These are phyloP conservation scores for Leptonema lineaticorne DNA, from an alignment of 1,140 invertebrate genomes.

Conservation along the genomic window DNA sequence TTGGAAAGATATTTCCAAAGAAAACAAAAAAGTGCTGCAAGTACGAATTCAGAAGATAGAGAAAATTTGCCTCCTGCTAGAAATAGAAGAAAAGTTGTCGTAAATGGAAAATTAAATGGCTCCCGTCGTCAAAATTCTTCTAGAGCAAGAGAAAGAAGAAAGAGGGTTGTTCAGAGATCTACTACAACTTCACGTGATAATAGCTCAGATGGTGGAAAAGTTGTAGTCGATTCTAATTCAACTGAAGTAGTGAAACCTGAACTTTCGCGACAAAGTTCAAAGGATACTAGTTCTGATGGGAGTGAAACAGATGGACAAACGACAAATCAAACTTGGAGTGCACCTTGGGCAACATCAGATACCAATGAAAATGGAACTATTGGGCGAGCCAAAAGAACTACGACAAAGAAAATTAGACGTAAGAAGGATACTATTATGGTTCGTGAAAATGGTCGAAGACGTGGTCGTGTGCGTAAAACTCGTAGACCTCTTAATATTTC, in stretches of 20 bases:
- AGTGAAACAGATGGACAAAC: constrained; percentile 41
- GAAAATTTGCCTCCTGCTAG: constrained; percentile 39
- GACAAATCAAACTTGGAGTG: constrained; percentile 52
- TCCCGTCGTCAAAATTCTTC: constrained; percentile 8
- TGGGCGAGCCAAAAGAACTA: constrained; percentile 27
- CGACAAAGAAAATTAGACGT: constrained; percentile 31
- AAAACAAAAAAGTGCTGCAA: constrained; percentile 64
- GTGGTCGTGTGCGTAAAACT: constrained; percentile 48
- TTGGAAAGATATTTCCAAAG: constrained; percentile 94
- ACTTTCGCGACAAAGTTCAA: constrained; percentile 35
- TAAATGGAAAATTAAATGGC: constrained; percentile 38
- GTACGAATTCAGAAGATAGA: constrained; percentile 38
- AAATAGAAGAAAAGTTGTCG: constrained; percentile 31
- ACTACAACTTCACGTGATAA: constrained; percentile 14
- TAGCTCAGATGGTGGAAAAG: constrained; percentile 27
- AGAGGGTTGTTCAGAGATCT: constrained; percentile 30
- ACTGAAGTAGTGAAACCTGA: constrained; percentile 27
- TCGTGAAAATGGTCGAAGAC: constrained; percentile 47
- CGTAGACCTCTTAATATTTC: constrained; percentile 60
- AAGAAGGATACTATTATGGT: constrained; percentile 18
- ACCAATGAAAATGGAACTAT: constrained; percentile 28
- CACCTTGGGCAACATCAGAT: constrained; percentile 53
- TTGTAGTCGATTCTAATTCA: neutral
- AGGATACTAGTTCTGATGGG: constrained; percentile 38
- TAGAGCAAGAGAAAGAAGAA: constrained; percentile 30